Base-by-base conservation (phyloP, 1,140 invertebrate species). In the Ceratina calcarata region DNA sequence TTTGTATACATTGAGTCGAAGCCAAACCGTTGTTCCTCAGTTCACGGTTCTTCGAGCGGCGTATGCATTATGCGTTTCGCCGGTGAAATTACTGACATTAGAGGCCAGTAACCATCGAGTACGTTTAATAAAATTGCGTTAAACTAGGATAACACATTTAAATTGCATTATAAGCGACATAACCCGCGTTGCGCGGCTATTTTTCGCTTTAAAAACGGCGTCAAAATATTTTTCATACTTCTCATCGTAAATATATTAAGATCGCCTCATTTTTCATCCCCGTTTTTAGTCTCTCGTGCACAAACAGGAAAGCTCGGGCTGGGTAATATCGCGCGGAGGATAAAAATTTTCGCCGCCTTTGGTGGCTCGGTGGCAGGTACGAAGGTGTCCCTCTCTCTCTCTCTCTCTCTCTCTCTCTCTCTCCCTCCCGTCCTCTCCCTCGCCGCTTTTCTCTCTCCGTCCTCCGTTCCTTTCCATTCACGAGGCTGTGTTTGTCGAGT, bases 381-480 rank as follows among this genome's bases (percentile, higher is more conserved):
- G 74, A 20, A 77, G 58, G 57, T 60, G 55, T 67, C 55, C 6
- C 6, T 37, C 32, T 37, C 32, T 37, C 32, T 37, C 2, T 37
- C 32, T 2, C 6, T 37, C 32, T 37, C 2, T 37, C 6, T 6
- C 32, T 70, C 69, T 20, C 53, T 1, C 53, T 58, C 64, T 57
- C 62, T n/a, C 66, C 32, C 15, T 32, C 61, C 37, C 69, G 24
- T 66, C 67, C 81, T 74, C 78, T 71, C 71, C 73, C n/a, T n/a
- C n/a, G n/a, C n/a, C n/a, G n/a, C 32, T 2, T 6, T 37, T 37
- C 32, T 37, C 32, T 70, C 69, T 27, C 53, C 53, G 65, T 60
- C 65, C 64, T 60, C 60, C 32, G 12, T 32, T 66, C 45, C 69
- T 45, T 67, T 72, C 81, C 80, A 82, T 72, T 78, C 73, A 82